Conservation (phyloP, 2,797 vertebrate genomes). For the Phoxinus dragarum region DNA sequence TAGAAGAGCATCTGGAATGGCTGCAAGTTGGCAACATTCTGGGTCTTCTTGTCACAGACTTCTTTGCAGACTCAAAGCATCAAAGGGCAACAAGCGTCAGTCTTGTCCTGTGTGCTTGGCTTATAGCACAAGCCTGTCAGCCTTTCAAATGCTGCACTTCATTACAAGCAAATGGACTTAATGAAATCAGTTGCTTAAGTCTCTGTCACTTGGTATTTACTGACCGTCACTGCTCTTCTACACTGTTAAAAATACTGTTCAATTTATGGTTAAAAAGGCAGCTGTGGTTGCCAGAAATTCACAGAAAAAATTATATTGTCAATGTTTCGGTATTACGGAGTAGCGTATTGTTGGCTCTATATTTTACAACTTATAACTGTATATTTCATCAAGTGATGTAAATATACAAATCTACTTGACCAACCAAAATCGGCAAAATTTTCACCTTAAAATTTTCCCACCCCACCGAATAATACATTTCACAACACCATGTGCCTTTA, state of each 20-base stretch:
- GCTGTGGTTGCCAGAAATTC: too few relatives aligned
- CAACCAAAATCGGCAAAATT: not conserved
- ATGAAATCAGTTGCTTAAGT: constrained; percentile 37
- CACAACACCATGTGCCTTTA: not conserved
- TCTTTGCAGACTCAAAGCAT: not conserved
- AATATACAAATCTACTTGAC: not conserved
- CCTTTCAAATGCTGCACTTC: constrained; percentile 46
- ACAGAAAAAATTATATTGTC: too few relatives aligned
- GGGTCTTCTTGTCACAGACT: not conserved
- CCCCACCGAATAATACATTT: not conserved
- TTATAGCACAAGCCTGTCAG: constrained; percentile 18
- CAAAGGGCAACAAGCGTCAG: not conserved
- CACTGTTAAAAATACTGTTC: not conserved
- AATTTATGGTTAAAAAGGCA: not conserved
- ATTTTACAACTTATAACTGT: not conserved
- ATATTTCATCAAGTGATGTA: not conserved
- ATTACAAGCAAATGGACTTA: constrained; percentile 48
- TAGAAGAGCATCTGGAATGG: not conserved
- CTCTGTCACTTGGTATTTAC: constrained; percentile 43
- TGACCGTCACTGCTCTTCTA: not conserved
- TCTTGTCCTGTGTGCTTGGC: not conserved
- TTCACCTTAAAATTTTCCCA: not conserved
- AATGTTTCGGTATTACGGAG: too few relatives aligned
- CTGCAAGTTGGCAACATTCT: not conserved
- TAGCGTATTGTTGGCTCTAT: not conserved